These are phyloP conservation scores for Mus spretus DNA, from an alignment of 2,797 vertebrate genomes.

Conservation along the genomic window DNA sequence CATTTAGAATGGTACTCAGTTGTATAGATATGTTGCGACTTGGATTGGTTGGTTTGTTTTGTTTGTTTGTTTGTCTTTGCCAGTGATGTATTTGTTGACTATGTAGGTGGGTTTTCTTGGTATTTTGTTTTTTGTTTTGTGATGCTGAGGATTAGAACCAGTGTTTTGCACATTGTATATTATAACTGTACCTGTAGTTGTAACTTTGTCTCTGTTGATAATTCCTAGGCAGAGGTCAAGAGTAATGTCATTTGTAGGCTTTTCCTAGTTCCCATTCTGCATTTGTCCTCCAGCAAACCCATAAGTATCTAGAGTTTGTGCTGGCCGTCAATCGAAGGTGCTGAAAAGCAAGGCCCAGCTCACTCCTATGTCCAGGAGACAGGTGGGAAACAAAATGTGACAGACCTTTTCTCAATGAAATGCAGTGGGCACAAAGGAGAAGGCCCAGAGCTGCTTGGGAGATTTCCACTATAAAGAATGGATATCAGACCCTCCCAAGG, in stretches of 20 bases:
- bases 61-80: background rate
- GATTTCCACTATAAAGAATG: background rate
- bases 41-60: background rate
- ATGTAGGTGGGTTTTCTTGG: background rate
- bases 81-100: slow-evolving; percentile 27
- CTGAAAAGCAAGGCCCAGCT: background rate
- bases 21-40: background rate
- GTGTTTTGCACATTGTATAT: background rate
- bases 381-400: background rate
- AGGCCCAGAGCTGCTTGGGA: background rate
- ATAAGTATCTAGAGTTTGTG: background rate
- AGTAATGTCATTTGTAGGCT: background rate
- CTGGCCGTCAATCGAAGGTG: background rate
- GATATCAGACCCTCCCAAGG: background rate
- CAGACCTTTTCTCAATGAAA: background rate
- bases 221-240: slow-evolving; percentile 29
- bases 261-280: background rate
- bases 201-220: background rate
- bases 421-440: background rate
- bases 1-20: slow-evolving; percentile 7
- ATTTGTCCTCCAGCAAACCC: slow-evolving; percentile 42
- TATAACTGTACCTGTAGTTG: slow-evolving; percentile 24
- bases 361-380: background rate
- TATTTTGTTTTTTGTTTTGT: background rate
- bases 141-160: background rate